These are phyloP conservation scores for Triplophysa rosa DNA, from an alignment of 2,113 vertebrate genomes.

Conservation along the genomic window DNA sequence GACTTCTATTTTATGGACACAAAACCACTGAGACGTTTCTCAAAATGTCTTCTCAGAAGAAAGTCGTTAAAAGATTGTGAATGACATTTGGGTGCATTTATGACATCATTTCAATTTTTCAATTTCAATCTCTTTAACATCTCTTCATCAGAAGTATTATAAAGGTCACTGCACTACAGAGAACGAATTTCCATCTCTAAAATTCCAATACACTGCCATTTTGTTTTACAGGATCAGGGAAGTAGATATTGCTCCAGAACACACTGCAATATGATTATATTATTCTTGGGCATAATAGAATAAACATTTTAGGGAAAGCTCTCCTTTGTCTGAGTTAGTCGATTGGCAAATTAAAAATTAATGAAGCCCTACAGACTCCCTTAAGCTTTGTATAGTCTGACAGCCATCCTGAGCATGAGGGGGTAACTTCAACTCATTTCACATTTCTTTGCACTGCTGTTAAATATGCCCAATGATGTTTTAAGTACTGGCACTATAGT, in stretches of 20 bases:
- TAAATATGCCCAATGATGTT: constrained; percentile 11
- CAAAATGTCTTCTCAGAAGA: too few relatives aligned
- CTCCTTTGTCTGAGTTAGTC: constrained; percentile 73
- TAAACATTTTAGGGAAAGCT: constrained; percentile 63
- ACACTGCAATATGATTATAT: constrained; percentile 33
- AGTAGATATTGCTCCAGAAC: constrained; percentile 24
- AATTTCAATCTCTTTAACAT: too few relatives aligned
- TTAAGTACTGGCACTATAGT: constrained; percentile 48
- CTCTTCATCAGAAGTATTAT: background rate
- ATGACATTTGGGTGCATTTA: too few relatives aligned
- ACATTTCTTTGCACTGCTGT: constrained; percentile 62
- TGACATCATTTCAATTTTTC: too few relatives aligned
- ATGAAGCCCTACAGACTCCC: constrained; percentile 69
- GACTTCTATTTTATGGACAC: too few relatives aligned
- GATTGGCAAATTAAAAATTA: constrained; percentile 80
- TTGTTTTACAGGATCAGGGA: constrained; percentile 19
- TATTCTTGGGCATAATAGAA: constrained; percentile 36
- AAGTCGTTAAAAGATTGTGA: too few relatives aligned
- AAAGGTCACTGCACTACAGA: background rate
- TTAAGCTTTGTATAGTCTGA: constrained; percentile 57
- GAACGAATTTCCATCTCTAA: background rate
- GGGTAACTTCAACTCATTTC: constrained; percentile 37
- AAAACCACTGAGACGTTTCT: too few relatives aligned
- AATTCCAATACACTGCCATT: background rate
- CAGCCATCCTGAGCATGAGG: constrained; percentile 51